Conservation (phyloP, 2,113 vertebrate genomes). For the Cinclus mexicanus region DNA sequence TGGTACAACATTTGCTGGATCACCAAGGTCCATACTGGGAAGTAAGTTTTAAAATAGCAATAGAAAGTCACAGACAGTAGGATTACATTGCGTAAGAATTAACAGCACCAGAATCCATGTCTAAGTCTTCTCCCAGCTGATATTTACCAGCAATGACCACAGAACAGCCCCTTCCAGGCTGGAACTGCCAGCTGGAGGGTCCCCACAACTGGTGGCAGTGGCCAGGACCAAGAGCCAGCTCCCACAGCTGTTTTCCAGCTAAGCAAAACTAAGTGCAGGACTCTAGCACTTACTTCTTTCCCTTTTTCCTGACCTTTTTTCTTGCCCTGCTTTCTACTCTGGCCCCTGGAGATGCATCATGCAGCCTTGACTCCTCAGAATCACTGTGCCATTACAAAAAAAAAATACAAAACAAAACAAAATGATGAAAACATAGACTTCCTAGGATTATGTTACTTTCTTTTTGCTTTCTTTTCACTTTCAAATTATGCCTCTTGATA, state of each 20-base stretch:
- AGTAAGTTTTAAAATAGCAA: slow-evolving; percentile 51
- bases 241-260: not conserved
- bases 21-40: slow-evolving; percentile 34
- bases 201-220: not conserved
- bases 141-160: not conserved
- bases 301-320: not conserved
- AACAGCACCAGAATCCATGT: not conserved
- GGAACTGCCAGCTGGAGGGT: not conserved
- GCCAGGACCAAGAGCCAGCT: not conserved
- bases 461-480: not conserved
- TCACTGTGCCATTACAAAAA: not conserved
- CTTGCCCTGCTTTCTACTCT: not conserved
- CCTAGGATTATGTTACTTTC: not conserved
- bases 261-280: not conserved
- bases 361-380: not conserved
- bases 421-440: not conserved
- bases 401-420: no score
- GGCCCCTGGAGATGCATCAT: not conserved
- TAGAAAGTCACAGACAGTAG: slow-evolving; percentile 24
- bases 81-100: slow-evolving; percentile 13
- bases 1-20: slow-evolving; percentile 18
- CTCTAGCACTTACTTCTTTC: not conserved
- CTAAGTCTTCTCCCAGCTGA: not conserved
- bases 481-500: not conserved
- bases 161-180: not conserved